Base-by-base conservation (phyloP, 2,888 invertebrate genomes). In the Eupithecia tripunctaria region DNA sequence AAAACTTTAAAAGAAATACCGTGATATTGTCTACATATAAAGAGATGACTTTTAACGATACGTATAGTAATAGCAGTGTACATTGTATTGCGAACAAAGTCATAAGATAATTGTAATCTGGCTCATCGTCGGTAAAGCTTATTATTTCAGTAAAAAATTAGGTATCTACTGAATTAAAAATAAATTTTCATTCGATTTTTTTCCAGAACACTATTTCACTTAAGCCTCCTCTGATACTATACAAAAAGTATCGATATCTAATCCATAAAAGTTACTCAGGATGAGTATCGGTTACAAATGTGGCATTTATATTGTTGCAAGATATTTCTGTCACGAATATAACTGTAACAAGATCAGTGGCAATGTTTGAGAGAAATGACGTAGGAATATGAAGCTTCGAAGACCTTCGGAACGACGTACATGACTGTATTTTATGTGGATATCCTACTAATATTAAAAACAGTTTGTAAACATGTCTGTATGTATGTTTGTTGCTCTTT, bases 281-380 rank as follows among this genome's bases (percentile, higher is more conserved):
- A 78, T 77, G 77, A 80, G 43, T 84, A 81, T 84, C 82, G 73
- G 81, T 84, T 85, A 82, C 79, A 77, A 79, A 72, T 80, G 76
- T 80, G 68, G 73, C 76, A 76, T 74, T 76, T 76, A 73, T 74
- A 78, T 79, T 21, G 47, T 12, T 75, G 69, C 71, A 74, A 73
- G 71, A 73, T 76, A 60, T 67, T 73, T 72, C 51, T 67, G 36
- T 32, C 59, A 67, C 69, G 67, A 69, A 63, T 68, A 68, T 59
- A 67, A 51, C 69, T 21, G 76, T 75, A 76, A 75, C 76, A 74
- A 62, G 78, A 75, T 72, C 70, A 64, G 70, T 56, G 60, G n/a
- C 72, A 60, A 67, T 72, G 63, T 74, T 71, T 36, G n/a, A 73
- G 72, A 74, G 71, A 76, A 71, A 78, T 72, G 69, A 65, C 67